phyloP scores from a whole-genome alignment of 1,140 invertebrate genomes.

The Bombus superbus region DNA sequence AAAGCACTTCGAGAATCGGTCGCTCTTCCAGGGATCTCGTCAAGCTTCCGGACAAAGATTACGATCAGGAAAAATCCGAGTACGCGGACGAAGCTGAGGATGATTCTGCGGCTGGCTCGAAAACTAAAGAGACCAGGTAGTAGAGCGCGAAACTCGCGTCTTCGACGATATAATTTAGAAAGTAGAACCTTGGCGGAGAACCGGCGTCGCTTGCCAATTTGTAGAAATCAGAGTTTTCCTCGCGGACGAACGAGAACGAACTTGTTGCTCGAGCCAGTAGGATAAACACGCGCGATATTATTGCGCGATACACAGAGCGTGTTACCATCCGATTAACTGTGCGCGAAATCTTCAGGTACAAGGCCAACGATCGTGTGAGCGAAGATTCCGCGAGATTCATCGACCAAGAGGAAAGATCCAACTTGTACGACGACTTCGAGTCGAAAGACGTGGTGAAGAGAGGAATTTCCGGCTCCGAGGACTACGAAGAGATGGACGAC shows the following conservation, averaged over 20 bases:
- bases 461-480: constrained; percentile 51
- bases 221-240: no score
- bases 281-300: no score
- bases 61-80: constrained; percentile 19
- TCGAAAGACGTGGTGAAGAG: constrained; percentile 65
- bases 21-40: not conserved
- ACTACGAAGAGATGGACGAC: constrained; percentile 60
- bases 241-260: no score
- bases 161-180: no score
- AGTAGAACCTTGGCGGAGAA: no score
- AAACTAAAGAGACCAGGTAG: not conserved
- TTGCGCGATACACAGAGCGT: no score
- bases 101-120: not conserved
- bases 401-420: constrained; percentile 52
- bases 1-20: not conserved
- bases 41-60: not conserved
- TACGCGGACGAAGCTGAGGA: constrained; percentile 42
- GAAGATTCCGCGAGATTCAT: constrained; percentile 37
- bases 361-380: not conserved
- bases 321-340: no score
- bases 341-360: not conserved
- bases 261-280: no score
- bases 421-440: constrained; percentile 58
- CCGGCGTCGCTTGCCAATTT: no score
- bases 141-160: no score